Evolutionary conservation across 2,113 vertebrate genomes (phyloP), one percentile per base, ranked within the genome.

Genomic region (Pygathrix nemaeus): DNA sequence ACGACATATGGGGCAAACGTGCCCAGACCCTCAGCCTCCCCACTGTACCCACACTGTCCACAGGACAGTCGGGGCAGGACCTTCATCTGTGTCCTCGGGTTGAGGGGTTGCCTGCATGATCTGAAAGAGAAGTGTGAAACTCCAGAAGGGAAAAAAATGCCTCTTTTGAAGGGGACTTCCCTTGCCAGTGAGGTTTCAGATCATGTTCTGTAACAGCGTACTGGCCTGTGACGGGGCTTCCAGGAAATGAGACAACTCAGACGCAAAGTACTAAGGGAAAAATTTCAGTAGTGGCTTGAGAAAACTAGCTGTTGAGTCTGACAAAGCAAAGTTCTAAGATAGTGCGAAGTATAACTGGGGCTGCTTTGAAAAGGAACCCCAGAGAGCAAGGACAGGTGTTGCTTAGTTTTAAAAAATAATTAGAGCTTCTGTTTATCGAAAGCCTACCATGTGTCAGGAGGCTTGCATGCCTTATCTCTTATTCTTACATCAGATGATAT

Each of bases 201-300:
- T 95, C 89, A 92, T 98, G 97, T 96, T 98, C 98, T 98, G 97
- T 97, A 95, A 97, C 92, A 98, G 84, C 68, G 93, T 98, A 98
- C 84, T 92, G 92, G 94, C 97, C 96, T 98, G 97, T 98, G 97
- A 98, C 98, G 96, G 95, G 10, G 82, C 88, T 96, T 94, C 0
- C 3, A 92, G 88, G 94, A 98, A 94, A 98, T 97, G 64, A 98
- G 92, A 7, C 0, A 88, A 97, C 76, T 90, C 97, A 95, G 88
- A 98, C 97, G 97, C 96, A 43, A 94, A 97, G 90, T 73, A 98
- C 90, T 95, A 96, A 97, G 90, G 82, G n/a, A 93, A 96, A 96
- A 88, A 61, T 79, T 13, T 83, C 87, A 80, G 2, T 72, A 55
- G 50, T 43, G 17, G 57, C 86, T 94, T 88, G 79, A 95, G 89